A percentile compares a stretch with the other conserved stretches of the same genome.
phyloP scores from a whole-genome alignment of 2,113 vertebrate species.

The Tursiops truncatus region DNA sequence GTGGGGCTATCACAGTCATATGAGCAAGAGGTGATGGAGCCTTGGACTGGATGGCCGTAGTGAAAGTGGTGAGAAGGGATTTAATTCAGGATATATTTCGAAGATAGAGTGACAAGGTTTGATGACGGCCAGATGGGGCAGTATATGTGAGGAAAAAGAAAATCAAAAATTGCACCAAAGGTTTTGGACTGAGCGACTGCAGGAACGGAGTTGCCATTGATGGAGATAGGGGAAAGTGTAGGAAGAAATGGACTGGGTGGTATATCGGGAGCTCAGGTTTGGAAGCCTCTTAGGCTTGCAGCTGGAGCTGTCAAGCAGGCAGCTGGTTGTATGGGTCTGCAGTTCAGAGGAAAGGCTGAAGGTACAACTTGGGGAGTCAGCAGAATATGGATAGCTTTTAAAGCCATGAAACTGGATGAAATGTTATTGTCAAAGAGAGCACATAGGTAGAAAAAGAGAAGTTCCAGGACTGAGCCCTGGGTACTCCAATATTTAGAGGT shows the following conservation, averaged over 20 bases:
- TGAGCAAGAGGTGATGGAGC: background rate
- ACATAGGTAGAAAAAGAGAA: background rate
- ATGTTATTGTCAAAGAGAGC: background rate
- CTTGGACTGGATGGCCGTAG: background rate
- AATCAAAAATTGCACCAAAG: background rate
- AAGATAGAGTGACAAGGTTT: background rate
- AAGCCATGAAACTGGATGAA: background rate
- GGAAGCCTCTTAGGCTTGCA: background rate
- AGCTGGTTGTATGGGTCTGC: background rate
- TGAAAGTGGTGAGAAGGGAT: background rate
- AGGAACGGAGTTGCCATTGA: background rate
- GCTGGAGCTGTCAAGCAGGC: background rate
- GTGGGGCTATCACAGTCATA: background rate
- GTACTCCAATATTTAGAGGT: background rate
- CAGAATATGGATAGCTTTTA: background rate
- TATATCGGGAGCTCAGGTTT: background rate
- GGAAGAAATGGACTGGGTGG: background rate
- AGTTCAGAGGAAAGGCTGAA: background rate
- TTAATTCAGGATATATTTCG: slow-evolving; percentile 23
- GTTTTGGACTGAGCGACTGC: background rate
- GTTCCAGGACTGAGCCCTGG: background rate
- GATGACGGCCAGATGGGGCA: background rate
- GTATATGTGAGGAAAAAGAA: background rate
- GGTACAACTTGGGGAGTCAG: background rate
- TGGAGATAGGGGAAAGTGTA: background rate